Percentiles rank a stretch among this genome's conserved stretches.
Conservation (phyloP, 2,888 invertebrate species). For the Dysmachus trigonus region DNA sequence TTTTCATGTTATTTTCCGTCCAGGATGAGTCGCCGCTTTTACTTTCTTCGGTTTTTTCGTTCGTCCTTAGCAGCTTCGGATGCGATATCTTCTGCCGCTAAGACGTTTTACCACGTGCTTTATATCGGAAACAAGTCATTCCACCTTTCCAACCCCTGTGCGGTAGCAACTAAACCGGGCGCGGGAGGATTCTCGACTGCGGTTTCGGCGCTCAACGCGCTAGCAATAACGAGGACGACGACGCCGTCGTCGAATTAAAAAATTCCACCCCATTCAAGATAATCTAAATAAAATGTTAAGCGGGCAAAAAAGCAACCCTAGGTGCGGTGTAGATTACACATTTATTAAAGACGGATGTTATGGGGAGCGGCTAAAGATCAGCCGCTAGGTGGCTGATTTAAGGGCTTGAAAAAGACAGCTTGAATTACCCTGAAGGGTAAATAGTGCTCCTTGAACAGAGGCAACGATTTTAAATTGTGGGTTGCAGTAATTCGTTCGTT, state of each 20-base stretch:
- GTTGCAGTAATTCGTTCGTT: not conserved
- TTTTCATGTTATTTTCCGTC: constrained; percentile 35
- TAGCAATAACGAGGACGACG: not conserved
- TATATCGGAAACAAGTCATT: constrained; percentile 38
- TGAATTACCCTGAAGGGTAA: not conserved
- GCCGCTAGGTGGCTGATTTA: constrained; percentile 24
- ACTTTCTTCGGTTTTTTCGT: not conserved
- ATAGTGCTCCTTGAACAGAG: not conserved
- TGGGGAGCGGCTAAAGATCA: not conserved
- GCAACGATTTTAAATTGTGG: not conserved
- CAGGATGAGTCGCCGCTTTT: constrained; percentile 10
- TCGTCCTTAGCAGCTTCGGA: not conserved
- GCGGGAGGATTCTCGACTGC: not conserved
- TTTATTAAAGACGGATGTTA: constrained; percentile 19
- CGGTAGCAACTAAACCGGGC: not conserved
- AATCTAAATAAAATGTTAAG: constrained; percentile 42
- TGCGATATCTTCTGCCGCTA: constrained; percentile 3
- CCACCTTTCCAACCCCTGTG: not conserved
- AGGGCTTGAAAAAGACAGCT: constrained; percentile 2
- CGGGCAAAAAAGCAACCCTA: constrained; percentile 29
- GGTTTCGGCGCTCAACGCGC: not conserved
- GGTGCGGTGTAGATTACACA: constrained; percentile 26
- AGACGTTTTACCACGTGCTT: constrained; percentile 11
- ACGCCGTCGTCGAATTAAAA: constrained; percentile 25
- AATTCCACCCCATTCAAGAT: constrained; percentile 41